phyloP scores from a whole-genome alignment of 2,888 invertebrate species.

The Lasioglossum zephyrum region DNA sequence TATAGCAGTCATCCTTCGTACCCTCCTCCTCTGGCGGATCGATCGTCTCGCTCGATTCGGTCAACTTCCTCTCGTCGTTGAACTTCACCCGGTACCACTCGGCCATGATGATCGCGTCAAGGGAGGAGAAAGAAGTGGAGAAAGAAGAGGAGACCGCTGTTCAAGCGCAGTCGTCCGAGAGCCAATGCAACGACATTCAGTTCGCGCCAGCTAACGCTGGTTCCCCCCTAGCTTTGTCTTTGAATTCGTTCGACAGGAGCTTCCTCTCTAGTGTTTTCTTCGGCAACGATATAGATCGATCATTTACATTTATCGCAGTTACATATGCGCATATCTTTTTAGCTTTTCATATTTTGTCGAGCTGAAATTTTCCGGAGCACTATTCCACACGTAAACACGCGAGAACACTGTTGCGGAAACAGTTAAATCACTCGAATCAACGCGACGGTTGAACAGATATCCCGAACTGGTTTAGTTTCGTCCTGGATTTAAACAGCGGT shows the following conservation, averaged over 20 bases:
- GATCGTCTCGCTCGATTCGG: slow-evolving; percentile 38
- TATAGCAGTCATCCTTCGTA: neutral
- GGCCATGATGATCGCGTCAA: slow-evolving; percentile 74
- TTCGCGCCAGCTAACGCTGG: neutral
- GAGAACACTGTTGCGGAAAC: slow-evolving; percentile 29
- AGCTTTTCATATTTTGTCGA: neutral
- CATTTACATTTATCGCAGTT: neutral
- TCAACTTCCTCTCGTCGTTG: slow-evolving; percentile 73
- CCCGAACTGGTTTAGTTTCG: slow-evolving; percentile 78
- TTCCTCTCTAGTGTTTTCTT: neutral
- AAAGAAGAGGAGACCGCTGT: slow-evolving; percentile 1
- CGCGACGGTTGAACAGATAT: slow-evolving; percentile 47
- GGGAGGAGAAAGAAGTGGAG: slow-evolving; percentile 9
- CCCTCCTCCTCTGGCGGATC: slow-evolving; percentile 5
- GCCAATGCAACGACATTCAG: slow-evolving; percentile 30
- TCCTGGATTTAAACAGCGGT: slow-evolving; percentile 82
- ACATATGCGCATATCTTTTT: neutral
- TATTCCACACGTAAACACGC: slow-evolving; percentile 5
- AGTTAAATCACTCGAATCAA: slow-evolving; percentile 42
- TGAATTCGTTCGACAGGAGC: neutral
- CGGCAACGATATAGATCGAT: neutral
- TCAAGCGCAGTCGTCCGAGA: slow-evolving; percentile 18
- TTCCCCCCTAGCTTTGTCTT: neutral
- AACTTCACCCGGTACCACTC: slow-evolving; percentile 77
- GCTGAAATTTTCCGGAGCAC: slow-evolving; percentile 16